phyloP scores from a whole-genome alignment of 2,888 invertebrate species.

The Diarsia rubi region DNA sequence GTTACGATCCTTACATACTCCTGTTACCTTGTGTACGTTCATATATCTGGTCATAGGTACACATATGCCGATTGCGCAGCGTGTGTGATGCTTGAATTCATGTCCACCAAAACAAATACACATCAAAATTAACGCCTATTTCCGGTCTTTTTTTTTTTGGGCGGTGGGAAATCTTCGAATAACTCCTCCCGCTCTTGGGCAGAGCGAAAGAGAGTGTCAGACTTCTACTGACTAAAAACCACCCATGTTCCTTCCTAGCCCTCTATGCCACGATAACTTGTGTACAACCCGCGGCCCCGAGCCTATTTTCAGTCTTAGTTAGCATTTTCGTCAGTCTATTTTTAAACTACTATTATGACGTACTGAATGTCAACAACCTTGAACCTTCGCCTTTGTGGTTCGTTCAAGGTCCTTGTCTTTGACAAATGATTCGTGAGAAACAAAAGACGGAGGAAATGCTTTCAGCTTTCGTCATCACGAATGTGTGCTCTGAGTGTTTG shows the following conservation, averaged over 20 bases:
- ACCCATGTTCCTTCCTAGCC: no score
- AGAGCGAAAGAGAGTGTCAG: no score
- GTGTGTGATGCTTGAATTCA: background rate
- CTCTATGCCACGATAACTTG: no score
- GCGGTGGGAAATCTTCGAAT: no score
- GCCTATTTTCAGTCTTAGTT: background rate
- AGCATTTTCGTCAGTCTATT: constrained; percentile 35
- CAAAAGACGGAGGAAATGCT: constrained; percentile 68
- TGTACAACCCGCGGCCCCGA: no score
- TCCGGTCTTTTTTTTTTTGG: no score
- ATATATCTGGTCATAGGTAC: no score
- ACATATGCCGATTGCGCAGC: no score
- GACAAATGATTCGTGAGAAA: constrained; percentile 75
- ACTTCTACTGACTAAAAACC: no score
- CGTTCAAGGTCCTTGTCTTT: constrained; percentile 70
- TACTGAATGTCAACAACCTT: constrained; percentile 62
- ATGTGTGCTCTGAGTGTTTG: constrained; percentile 11
- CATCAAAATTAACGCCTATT: background rate
- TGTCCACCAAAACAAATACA: background rate
- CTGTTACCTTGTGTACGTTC: no score
- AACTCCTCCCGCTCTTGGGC: no score
- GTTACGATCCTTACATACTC: no score
- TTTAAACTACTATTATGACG: constrained; percentile 44
- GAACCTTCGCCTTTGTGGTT: constrained; percentile 62
- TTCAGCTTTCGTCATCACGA: constrained; percentile 57